Base-by-base conservation (phyloP, 2,888 invertebrate species). In the Chesias legatella region DNA sequence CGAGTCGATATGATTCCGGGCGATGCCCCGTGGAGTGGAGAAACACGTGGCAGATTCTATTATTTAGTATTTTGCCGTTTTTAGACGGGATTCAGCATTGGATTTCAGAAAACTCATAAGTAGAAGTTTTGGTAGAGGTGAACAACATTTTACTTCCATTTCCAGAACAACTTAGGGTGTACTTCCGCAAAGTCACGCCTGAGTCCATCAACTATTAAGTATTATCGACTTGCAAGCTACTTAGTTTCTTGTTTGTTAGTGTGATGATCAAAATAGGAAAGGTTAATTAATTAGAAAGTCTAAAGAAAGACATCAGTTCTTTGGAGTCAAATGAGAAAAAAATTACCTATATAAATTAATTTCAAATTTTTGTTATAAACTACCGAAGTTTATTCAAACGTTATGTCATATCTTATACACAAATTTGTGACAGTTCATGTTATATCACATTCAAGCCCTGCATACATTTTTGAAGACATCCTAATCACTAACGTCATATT, bases 391-490 rank as follows among this genome's bases (percentile, higher is more conserved):
- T 42, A 47, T 26, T 36, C 32, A 43, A 24, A 44, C 27, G 41
- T 40, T n/a, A n/a, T n/a, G n/a, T n/a, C n/a, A 33, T 46, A 52
- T 43, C 38, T 31, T 48, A 49, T 43, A 48, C n/a, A 4, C 48
- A 53, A 55, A 64, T 48, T 72, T 78, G 80, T 78, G 79, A 80
- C 73, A 60, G 48, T 60, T 56, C 55, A 49, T 36, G 33, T 39
- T 56, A 64, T 76, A 80, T 78, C 79, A 81, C 79, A 77, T 43
- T 63, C 44, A 53, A 69, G 71, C 70, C 73, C 73, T 78, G 74
- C 68, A 69, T 73, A 40, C 44, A 56, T 63, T 67, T 55, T 46
- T 44, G 36, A 45, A 48, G 48, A 26, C 25, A 22, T 17, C 5
- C 53, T 68, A 67, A 57, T 70, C 68, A 64, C 67, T 67, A 64